phyloP scores from a whole-genome alignment of 2,113 vertebrate genomes.

The Melospiza melodia region DNA sequence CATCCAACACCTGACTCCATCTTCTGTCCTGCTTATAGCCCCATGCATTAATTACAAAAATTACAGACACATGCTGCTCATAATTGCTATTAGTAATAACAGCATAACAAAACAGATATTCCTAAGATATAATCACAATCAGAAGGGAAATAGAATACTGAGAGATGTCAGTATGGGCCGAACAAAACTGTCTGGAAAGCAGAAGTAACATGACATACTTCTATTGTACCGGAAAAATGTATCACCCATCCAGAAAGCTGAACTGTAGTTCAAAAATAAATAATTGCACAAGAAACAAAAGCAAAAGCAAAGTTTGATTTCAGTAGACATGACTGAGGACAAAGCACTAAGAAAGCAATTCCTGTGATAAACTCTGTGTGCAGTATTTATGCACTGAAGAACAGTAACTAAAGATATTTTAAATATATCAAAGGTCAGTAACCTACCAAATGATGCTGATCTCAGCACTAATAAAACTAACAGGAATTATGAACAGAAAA shows the following conservation, averaged over 20 bases:
- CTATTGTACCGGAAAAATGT: not conserved
- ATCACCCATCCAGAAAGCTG: not conserved
- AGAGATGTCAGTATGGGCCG: not conserved
- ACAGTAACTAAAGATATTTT: not conserved
- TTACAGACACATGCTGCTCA: not conserved
- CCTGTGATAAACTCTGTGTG: not conserved
- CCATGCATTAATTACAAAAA: not conserved
- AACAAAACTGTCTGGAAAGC: not conserved
- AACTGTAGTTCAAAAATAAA: not conserved
- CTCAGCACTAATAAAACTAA: not conserved
- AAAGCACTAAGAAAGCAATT: not conserved
- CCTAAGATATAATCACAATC: not conserved
- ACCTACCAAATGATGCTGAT: not conserved
- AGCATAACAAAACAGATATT: not conserved
- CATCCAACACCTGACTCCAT: not conserved
- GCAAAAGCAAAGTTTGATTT: not conserved
- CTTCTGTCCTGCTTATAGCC: not conserved
- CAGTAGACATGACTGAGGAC: not conserved
- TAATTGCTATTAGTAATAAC: not conserved
- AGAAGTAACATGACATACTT: not conserved
- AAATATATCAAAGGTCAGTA: not conserved
- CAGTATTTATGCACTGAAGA: not conserved
- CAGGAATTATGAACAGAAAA: not conserved
- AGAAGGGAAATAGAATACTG: not conserved
- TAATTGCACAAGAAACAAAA: not conserved